phyloP scores from a whole-genome alignment of 2,797 vertebrate genomes.

The Morus bassanus region DNA sequence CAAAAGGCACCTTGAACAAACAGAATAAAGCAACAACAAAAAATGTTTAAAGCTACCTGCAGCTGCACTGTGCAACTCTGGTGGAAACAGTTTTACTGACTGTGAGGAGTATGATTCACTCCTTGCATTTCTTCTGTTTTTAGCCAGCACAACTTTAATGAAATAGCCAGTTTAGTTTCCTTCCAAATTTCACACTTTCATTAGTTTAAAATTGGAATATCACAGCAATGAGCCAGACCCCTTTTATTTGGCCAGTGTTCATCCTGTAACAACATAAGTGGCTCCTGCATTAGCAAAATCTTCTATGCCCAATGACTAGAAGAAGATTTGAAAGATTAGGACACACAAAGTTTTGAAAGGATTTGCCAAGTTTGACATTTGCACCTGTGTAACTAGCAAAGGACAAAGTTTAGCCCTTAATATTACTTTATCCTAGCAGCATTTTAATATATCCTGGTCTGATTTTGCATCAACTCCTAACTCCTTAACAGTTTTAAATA shows the following conservation, averaged over 20 bases:
- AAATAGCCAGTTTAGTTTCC: not conserved
- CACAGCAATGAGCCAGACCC: not conserved
- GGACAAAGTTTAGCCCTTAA: conserved; percentile 50
- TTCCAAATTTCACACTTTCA: conserved; percentile 34
- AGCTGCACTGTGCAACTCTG: not conserved
- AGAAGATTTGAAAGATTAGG: conserved; percentile 28
- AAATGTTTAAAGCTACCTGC: conserved; percentile 14
- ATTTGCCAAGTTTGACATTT: conserved; percentile 54
- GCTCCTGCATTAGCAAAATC: not conserved
- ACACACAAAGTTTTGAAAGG: conserved; percentile 14
- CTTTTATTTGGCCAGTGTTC: not conserved
- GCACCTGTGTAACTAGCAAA: conserved; percentile 31
- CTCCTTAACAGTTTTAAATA: conserved; percentile 65
- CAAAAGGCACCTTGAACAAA: conserved; percentile 39
- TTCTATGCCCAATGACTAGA: not conserved
- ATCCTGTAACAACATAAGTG: not conserved
- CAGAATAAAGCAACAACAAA: not conserved
- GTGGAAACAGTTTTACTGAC: conserved; percentile 9
- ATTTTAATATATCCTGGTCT: conserved; percentile 37
- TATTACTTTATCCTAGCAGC: conserved; percentile 32
- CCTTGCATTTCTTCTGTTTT: not conserved
- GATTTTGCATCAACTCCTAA: conserved; percentile 50
- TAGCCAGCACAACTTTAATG: not conserved
- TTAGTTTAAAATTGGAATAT: conserved; percentile 33
- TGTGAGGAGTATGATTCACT: not conserved